A percentile compares a stretch with the other conserved stretches of the same genome.
Evolutionary conservation across 2,797 vertebrate genomes (phyloP).

Genomic region (Intellagama lesueurii): DNA sequence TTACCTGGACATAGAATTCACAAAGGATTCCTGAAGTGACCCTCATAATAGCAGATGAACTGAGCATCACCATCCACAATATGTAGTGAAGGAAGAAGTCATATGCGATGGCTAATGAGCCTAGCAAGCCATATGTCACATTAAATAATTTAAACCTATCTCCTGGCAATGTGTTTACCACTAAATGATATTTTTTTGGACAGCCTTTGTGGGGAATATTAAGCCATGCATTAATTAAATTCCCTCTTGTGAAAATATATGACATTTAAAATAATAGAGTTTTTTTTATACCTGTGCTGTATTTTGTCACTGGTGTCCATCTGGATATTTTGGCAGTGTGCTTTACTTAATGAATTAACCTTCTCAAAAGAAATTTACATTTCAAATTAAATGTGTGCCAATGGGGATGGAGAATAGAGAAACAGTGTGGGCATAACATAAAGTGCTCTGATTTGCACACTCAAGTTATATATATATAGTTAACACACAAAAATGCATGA

Average conservation of each 20-base stretch:
- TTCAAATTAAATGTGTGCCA: conserved; percentile 4
- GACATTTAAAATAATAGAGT: not conserved
- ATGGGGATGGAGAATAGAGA: not conserved
- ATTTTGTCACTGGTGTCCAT: conserved; percentile 11
- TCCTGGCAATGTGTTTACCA: conserved; percentile 34
- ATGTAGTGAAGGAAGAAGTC: not conserved
- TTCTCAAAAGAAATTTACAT: conserved; percentile 19
- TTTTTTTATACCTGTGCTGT: conserved; percentile 28
- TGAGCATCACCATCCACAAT: not conserved
- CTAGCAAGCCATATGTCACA: not conserved
- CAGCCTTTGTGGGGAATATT: conserved; percentile 20
- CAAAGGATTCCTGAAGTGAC: not conserved
- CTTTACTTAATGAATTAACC: conserved; percentile 38
- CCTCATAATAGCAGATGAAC: not conserved
- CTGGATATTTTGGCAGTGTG: not conserved
- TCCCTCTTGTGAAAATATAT: conserved; percentile 50
- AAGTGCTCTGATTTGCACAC: not conserved
- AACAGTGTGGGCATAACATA: conserved; percentile 24
- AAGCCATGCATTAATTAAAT: conserved; percentile 35
- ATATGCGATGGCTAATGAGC: conserved; percentile 9
- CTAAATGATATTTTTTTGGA: conserved; percentile 35
- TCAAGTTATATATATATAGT: not conserved
- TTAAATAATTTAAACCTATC: conserved; percentile 35
- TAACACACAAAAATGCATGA: not conserved
- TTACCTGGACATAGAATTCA: conserved; percentile 6